phyloP scores from a whole-genome alignment of 2,113 vertebrate genomes.

The Calcarius ornatus region DNA sequence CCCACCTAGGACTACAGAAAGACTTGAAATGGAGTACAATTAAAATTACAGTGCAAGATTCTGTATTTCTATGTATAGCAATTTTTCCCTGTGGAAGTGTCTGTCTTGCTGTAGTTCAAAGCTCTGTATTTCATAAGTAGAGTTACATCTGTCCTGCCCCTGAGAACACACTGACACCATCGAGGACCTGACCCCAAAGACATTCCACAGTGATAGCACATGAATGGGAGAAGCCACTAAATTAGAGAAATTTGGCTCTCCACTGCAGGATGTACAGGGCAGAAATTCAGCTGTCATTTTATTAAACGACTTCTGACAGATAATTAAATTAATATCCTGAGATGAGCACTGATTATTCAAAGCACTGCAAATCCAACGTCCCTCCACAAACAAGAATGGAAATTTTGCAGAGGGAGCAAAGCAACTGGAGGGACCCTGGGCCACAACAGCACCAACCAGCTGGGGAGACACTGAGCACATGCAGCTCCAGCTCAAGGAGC shows the following conservation, averaged over 20 bases:
- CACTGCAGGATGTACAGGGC: background rate
- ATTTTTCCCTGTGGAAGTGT: background rate
- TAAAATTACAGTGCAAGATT: background rate
- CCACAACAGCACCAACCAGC: background rate
- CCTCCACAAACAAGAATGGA: fast-evolving
- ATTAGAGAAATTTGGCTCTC: background rate
- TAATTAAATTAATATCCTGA: background rate
- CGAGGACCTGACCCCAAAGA: background rate
- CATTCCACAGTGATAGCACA: background rate
- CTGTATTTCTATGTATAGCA: background rate
- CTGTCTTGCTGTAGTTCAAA: background rate
- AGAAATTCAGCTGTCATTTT: background rate
- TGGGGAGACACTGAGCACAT: background rate
- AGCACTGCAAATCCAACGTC: background rate
- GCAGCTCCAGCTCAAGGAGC: background rate
- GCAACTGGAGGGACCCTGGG: background rate
- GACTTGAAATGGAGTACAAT: background rate
- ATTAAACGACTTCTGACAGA: background rate
- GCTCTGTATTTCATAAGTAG: background rate
- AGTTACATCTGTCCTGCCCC: background rate
- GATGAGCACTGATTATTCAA: background rate
- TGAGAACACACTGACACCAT: background rate
- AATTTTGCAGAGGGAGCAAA: background rate
- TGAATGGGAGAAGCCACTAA: background rate
- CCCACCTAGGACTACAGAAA: background rate